Evolutionary conservation across 2,113 vertebrate genomes (phyloP), one percentile per base, ranked within the genome.

Genomic region (Herpetotheres cachinnans): DNA sequence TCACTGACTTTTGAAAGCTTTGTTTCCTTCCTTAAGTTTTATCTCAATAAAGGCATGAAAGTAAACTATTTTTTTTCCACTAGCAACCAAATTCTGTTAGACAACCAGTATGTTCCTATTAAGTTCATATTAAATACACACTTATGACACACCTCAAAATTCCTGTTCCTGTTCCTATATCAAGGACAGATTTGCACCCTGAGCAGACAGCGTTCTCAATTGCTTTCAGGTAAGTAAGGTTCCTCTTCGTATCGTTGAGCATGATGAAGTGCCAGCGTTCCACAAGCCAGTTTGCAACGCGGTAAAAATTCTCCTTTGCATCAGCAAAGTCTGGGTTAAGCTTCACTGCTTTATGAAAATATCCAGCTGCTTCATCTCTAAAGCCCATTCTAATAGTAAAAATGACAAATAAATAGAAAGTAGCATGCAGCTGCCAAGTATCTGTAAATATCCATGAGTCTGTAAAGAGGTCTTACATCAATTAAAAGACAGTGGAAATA

Each of bases 221-320:
- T 49, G 99, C 99, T 89, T 98, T 98, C 34, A 99, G 98, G 96
- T 99, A 99, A 78, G 98, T 98, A n/a, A 92, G 96, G 95, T 99
- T 99, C 94, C 99, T 98, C 69, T 95, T 98, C n/a, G 89, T 97
- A 94, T 99, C 99, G 6, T 99, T 99, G 76, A 99, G 99, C 99
- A 99, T 99, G 42, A 99, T 97, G 97, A 99, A 99, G 93, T 99
- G 99, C 99, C 99, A 99, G 72, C 99, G 99, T 86, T 99, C 99
- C 90, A 99, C 99, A 92, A 99, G 97, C 99, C 99, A 99, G 98
- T 99, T 99, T 11, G 99, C 99, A 90, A 99, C 99, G 1, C 99
- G 98, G 95, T 99, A 99, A 95, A 99, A 99, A 95, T 99, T 99
- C 97, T 99, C 99, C 95, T 98, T 99, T 49, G 99, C 99, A 47